Conservation (phyloP, 2,888 invertebrate genomes). For the Tipula helvola region DNA sequence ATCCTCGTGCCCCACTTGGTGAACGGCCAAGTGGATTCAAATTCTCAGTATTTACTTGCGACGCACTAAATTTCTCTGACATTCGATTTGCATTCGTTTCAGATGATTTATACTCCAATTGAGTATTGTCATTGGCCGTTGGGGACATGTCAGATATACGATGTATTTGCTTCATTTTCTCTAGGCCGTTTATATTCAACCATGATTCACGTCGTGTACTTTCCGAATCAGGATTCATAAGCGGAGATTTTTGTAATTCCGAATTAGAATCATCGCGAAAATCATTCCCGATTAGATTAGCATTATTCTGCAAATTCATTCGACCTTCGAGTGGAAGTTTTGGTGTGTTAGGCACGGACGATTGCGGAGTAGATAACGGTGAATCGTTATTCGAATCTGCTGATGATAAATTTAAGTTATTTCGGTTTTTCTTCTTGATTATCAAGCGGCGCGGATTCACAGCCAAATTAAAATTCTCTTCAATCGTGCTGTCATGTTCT, state of each 20-base stretch:
- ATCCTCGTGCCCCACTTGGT: slow-evolving; percentile 11
- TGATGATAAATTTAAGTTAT: slow-evolving; percentile 10
- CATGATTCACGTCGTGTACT: slow-evolving; percentile 26
- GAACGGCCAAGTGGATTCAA: slow-evolving; percentile 12
- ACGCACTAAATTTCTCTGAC: not conserved
- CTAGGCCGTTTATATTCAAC: slow-evolving; percentile 30
- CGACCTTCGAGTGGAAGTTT: slow-evolving; percentile 16
- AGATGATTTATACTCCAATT: not conserved
- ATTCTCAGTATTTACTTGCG: slow-evolving; percentile 9
- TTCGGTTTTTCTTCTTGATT: slow-evolving; percentile 33
- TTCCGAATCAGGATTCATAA: not conserved
- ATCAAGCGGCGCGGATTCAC: slow-evolving; percentile 63
- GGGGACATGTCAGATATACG: slow-evolving; percentile 30
- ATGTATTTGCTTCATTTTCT: slow-evolving; percentile 24
- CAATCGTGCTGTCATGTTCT: slow-evolving; percentile 57
- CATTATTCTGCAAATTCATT: not conserved
- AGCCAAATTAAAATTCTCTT: slow-evolving; percentile 43
- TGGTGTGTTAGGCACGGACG: not conserved
- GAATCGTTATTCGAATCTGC: not conserved
- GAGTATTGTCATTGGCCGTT: not conserved
- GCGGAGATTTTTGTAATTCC: not conserved
- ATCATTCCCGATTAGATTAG: not conserved
- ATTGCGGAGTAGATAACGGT: not conserved
- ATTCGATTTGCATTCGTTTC: not conserved
- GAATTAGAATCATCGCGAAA: not conserved